Evolutionary conservation across 37 sponge, comb jelly and placozoan genomes (phyloP), one percentile per base, ranked within the genome.

Genomic region (Eunapius fragilis): DNA sequence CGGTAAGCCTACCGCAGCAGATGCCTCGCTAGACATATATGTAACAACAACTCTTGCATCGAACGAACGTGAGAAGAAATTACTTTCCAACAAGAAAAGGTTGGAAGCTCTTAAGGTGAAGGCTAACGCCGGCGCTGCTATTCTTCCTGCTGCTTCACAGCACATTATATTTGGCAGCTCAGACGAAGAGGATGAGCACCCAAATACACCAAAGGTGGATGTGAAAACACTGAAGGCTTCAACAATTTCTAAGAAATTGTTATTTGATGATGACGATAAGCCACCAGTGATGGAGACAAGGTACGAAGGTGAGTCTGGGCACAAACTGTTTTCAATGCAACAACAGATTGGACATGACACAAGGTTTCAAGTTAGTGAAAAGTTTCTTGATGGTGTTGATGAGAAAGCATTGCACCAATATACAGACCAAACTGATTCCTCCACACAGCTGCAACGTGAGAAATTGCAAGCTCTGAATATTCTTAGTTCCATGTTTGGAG

Each of bases 241-340:
- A 11, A 58, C 58, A 11, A 58, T 58, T 58, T 58, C 58, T 13
- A 58, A 58, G 58, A 58, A 58, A 58, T 58, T 58, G 14, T 17
- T 58, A 58, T 58, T 58, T 58, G 58, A 58, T 58, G 58, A 58
- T 58, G 58, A 41, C 6, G 41, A 58, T 17, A 17, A 17, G 58
- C 58, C 58, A 58, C 19, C 14, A 2, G 58, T 58, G 58, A 58
- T 58, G 14, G 22, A 58, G 17, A 58, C 58, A 10, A 58, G 58
- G 25, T 86, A 81, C 37, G 87, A 80, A 34, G 80, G 87, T 12
- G 32, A 86, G 36, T 11, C 24, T 14, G 87, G 87, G 37, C 47
- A 67, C 25, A 79, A 68, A 41, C 71, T 86, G 72, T 77, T 86
- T 38, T 38, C 32, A 45, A n/a, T 86, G 38, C 87, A 86, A 67